phyloP scores from a whole-genome alignment of 2,113 vertebrate genomes.

The Nicator chloris region DNA sequence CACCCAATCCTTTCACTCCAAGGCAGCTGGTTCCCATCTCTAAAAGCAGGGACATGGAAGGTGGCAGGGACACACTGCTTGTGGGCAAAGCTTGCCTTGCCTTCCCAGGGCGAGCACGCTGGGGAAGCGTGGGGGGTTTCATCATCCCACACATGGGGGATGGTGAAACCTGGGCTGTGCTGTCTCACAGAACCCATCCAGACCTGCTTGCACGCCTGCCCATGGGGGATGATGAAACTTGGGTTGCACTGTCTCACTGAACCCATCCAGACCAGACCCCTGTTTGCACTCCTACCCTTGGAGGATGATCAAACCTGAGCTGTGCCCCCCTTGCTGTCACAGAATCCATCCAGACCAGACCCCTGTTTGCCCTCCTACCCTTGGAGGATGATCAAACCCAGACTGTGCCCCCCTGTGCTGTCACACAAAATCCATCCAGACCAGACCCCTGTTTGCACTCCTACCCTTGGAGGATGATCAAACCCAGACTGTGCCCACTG shows the following conservation, averaged over 20 bases:
- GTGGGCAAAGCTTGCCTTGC: not conserved
- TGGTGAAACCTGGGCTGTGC: no score
- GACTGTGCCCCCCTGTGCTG: not conserved
- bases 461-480: no score
- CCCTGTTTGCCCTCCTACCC: not conserved
- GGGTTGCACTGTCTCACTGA: not conserved
- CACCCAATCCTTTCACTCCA: not conserved
- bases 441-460: no score
- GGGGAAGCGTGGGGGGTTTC: no score
- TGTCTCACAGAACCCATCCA: no score
- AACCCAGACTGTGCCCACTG: no score
- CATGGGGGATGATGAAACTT: not conserved
- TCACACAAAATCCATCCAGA: not conserved
- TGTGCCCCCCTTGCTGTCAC: not conserved
- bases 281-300: not conserved
- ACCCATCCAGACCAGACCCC: not conserved
- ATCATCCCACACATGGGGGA: no score
- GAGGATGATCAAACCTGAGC: not conserved
- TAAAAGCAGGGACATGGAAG: accelerated
- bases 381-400: not conserved
- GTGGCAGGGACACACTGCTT: not conserved
- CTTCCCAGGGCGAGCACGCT: accelerated
- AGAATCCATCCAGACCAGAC: not conserved
- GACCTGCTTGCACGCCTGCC: not conserved
- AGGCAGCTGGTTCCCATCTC: accelerated